A percentile compares a stretch with the other conserved stretches of the same genome.
These are phyloP conservation scores for Hoplostethus atlanticus DNA, from an alignment of 2,797 vertebrate genomes.

Conservation along the genomic window DNA sequence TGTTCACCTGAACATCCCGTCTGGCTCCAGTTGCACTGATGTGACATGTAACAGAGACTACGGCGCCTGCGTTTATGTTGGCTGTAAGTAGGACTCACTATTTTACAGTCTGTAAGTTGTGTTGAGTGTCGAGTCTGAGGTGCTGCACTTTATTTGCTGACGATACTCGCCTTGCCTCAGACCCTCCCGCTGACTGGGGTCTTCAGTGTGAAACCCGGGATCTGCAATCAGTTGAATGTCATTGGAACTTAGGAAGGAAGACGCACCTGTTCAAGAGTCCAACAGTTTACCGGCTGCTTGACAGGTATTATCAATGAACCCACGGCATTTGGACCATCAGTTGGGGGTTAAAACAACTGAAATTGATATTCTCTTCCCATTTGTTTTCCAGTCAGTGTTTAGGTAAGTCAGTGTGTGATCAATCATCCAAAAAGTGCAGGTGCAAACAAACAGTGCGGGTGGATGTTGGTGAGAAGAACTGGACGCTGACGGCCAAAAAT, in stretches of 20 bases:
- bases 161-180: conserved; percentile 45
- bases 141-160: not conserved
- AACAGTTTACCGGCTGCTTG: conserved; percentile 63
- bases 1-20: not conserved
- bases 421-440: rapidly evolving
- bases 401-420: rapidly evolving
- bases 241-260: conserved; percentile 55
- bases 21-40: rapidly evolving
- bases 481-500: conserved; percentile 75
- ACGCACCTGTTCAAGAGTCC: rapidly evolving
- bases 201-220: conserved; percentile 82
- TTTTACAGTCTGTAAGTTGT: not conserved
- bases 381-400: conserved; percentile 27
- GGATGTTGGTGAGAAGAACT: conserved; percentile 48
- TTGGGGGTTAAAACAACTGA: not conserved
- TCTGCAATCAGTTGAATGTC: conserved; percentile 69
- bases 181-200: conserved; percentile 67
- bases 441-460: conserved; percentile 31
- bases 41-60: conserved; percentile 16
- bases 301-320: conserved; percentile 60
- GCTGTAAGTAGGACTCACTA: conserved; percentile 72
- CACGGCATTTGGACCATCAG: too few relatives aligned
- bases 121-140: not conserved
- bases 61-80: conserved; percentile 40
- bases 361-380: not conserved